A percentile compares a stretch with the other conserved stretches of the same genome.
Conservation (phyloP, 2,113 vertebrate species). For the Antigone vipio region DNA sequence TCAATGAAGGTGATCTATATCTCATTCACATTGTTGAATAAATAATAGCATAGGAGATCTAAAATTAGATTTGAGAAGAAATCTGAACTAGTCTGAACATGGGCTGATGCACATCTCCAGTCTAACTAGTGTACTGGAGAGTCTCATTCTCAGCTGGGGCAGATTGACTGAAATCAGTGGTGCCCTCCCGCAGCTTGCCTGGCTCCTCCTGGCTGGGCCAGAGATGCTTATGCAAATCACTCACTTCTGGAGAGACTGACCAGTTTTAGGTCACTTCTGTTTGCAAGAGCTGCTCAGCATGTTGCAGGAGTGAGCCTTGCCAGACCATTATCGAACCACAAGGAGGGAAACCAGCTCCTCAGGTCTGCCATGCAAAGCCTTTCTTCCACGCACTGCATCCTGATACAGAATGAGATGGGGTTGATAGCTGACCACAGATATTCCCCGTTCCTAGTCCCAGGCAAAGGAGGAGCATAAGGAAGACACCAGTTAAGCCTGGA, state of each 20-base stretch:
- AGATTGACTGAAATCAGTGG: neutral
- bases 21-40: slow-evolving; percentile 59
- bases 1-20: slow-evolving; percentile 3
- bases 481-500: neutral
- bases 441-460: neutral
- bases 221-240: neutral
- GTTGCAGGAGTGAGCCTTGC: neutral
- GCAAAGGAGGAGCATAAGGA: neutral
- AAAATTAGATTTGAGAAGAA: slow-evolving; percentile 51
- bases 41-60: slow-evolving; percentile 37
- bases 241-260: neutral
- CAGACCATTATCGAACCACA: neutral
- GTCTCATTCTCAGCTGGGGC: neutral
- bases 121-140: neutral
- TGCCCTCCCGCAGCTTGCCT: neutral
- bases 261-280: neutral
- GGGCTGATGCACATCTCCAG: neutral
- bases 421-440: neutral
- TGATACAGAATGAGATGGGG: neutral
- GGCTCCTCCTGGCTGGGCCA: neutral
- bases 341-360: neutral
- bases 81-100: neutral
- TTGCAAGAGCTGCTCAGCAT: neutral
- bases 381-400: neutral
- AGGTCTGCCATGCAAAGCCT: neutral